Base-by-base conservation (phyloP, 1,140 invertebrate genomes). In the Bombus balteatus region DNA sequence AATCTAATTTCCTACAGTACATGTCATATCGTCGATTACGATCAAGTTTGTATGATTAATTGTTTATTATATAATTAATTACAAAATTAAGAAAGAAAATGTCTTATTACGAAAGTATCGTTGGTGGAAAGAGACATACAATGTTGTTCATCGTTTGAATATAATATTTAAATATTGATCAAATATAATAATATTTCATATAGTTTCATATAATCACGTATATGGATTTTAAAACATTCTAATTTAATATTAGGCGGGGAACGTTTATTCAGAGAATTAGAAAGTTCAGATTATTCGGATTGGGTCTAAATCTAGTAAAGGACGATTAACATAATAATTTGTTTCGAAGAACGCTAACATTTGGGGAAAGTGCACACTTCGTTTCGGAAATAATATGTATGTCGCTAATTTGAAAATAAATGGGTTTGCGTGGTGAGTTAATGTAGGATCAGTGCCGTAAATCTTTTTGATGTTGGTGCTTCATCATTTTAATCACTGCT, bases 351-450 rank as follows among this genome's bases (percentile, higher is more conserved):
- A 76, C 13, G 25, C 1, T 9, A 10, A 53, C 22, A 53, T 41
- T 39, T n/a, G 37, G 34, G 41, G 28, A 77, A 77, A 77, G 75
- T 12, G 15, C 8, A 22, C 39, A 32, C 9, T n/a, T 22, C 28
- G 34, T 37, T 62, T 59, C 9, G 34, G 57, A n/a, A 41, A 41
- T 22, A n/a, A 59, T 37, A 59, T 39, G 47, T 53, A 39, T 59
- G 75, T 41, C 57, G 75, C 57, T 62, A 62, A 77, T 77, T 77
- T 62, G 75, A 57, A 62, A 77, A 62, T 25, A 62, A 77, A 77
- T 77, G 75, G 41, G 75, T 62, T 77, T 77, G 57, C 75, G 57
- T 22, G 53, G 57, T n/a, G 37, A 77, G 57, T 62, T 77, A 77
- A 77, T 77, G 75, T 39, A 41, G 62, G 57, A 62, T 39, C 75